phyloP scores from a whole-genome alignment of 2,113 vertebrate species.

The Amphiprion percula region DNA sequence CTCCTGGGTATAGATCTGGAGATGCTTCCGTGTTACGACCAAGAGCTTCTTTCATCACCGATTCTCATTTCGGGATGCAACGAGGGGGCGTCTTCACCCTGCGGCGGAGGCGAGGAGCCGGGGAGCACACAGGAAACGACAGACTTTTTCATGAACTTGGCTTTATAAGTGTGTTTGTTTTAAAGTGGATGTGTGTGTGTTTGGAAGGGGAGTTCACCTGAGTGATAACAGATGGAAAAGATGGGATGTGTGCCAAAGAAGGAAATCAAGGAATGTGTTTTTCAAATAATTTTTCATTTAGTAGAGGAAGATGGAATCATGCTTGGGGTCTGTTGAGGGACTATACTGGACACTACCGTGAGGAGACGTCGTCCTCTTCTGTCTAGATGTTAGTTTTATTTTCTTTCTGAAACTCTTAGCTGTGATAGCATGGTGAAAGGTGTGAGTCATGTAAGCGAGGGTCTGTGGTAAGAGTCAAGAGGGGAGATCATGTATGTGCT shows the following conservation, averaged over 20 bases:
- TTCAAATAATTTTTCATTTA: slow-evolving; percentile 59
- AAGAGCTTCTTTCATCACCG: neutral
- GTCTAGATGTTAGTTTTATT: slow-evolving; percentile 90
- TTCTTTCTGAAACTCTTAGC: slow-evolving; percentile 82
- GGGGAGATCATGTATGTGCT: slow-evolving; percentile 82
- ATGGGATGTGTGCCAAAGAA: slow-evolving; percentile 89
- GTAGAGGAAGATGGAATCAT: slow-evolving; percentile 73
- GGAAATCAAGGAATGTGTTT: slow-evolving; percentile 84
- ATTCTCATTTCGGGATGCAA: neutral
- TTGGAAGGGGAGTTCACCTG: slow-evolving; percentile 59
- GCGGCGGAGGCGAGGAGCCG: neutral
- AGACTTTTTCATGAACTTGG: slow-evolving; percentile 75
- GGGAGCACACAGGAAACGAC: slow-evolving; percentile 20
- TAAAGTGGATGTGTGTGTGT: slow-evolving; percentile 68
- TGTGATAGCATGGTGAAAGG: slow-evolving; percentile 90
- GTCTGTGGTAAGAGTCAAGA: slow-evolving; percentile 87
- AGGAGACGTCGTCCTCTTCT: slow-evolving; percentile 75
- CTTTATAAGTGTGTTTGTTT: slow-evolving; percentile 75
- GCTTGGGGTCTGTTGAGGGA: slow-evolving; percentile 48
- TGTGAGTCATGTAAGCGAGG: slow-evolving; percentile 90
- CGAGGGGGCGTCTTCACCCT: neutral
- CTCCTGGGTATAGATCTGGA: slow-evolving; percentile 93
- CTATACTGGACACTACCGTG: slow-evolving; percentile 43
- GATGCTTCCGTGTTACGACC: slow-evolving; percentile 1
- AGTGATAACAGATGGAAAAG: slow-evolving; percentile 79